Base-by-base conservation (phyloP, 2,888 invertebrate species). In the Drosophila anomalata region DNA sequence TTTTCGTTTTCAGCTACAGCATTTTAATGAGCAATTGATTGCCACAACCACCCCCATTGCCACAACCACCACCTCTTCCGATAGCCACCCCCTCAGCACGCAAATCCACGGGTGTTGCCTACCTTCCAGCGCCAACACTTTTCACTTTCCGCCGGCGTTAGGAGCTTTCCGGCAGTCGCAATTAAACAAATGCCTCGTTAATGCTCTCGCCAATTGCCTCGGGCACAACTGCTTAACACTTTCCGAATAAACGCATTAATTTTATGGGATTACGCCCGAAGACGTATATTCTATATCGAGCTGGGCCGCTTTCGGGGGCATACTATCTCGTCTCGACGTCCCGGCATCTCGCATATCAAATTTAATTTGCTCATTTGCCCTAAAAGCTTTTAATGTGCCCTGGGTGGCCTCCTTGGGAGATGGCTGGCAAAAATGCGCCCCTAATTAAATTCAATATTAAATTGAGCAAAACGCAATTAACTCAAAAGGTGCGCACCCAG, bases 401-500 rank as follows among this genome's bases (percentile, higher is more conserved):
- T 81, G 70, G 85, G 65, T 79, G 78, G 77, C 39, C 8, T 44
- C 22, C 22, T 12, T 22, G 22, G 17, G 9, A 42, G 41, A 9
- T 17, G 41, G 41, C 77, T 70, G 76, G 77, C 75, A 83, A 79
- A 87, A 88, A 87, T 81, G 83, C 78, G 80, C 78, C 73, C 80
- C 79, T 81, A 89, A 89, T 89, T 89, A 89, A 89, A 88, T 89
- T 88, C 77, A 87, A 84, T 83, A 87, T 88, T 88, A 88, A 89
- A 89, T 87, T 89, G 79, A 88, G 84, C 83, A 79, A 87, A 88
- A 89, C 89, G 83, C 84, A 88, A 89, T 89, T 89, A 89, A 89
- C 85, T 79, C 79, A 79, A 82, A 87, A 85, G 85, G 79, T 56
- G 69, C 73, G 66, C 50, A 52, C 48, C 36, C 42, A 57, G 58